These are phyloP conservation scores for Oscheius onirici DNA, from an alignment of 2,888 invertebrate genomes.

Conservation along the genomic window DNA sequence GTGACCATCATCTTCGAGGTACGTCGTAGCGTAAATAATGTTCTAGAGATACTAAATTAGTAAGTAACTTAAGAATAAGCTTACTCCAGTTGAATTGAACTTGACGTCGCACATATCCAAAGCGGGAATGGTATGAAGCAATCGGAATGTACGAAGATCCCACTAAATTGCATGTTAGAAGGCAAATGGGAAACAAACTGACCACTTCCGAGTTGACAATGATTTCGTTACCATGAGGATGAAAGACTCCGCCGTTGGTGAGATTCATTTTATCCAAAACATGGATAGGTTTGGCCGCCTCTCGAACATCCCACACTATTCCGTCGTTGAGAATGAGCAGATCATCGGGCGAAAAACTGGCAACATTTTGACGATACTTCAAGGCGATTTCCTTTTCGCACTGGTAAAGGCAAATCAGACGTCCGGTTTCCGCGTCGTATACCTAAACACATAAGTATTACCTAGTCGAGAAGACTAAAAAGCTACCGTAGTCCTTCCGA, in stretches of 20 bases:
- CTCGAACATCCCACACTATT: constrained; percentile 42
- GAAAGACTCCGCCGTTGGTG: constrained; percentile 54
- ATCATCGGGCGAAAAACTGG: constrained; percentile 50
- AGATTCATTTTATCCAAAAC: constrained; percentile 96
- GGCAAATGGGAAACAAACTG: constrained; percentile 50
- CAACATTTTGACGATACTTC: constrained; percentile 37
- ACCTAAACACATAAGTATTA: constrained; percentile 74
- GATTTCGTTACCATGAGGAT: constrained; percentile 75
- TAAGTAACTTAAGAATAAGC: not conserved
- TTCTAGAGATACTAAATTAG: constrained; percentile 15
- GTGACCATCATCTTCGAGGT: constrained; percentile 7
- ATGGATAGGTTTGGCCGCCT: constrained; percentile 78
- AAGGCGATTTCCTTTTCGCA: not conserved
- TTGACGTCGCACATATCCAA: constrained; percentile 88
- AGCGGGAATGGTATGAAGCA: constrained; percentile 90
- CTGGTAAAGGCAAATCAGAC: constrained; percentile 75
- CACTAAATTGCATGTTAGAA: constrained; percentile 77
- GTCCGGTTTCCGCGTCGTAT: constrained; percentile 87
- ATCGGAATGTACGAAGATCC: constrained; percentile 93
- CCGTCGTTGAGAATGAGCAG: constrained; percentile 46
- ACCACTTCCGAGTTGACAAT: constrained; percentile 93
- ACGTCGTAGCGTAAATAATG: constrained; percentile 22
- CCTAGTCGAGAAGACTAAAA: not conserved
- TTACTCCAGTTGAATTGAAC: constrained; percentile 84
- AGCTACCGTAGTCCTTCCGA: constrained; percentile 78